Base-by-base conservation (phyloP, 2,113 vertebrate species). In the Puntigrus tetrazona region DNA sequence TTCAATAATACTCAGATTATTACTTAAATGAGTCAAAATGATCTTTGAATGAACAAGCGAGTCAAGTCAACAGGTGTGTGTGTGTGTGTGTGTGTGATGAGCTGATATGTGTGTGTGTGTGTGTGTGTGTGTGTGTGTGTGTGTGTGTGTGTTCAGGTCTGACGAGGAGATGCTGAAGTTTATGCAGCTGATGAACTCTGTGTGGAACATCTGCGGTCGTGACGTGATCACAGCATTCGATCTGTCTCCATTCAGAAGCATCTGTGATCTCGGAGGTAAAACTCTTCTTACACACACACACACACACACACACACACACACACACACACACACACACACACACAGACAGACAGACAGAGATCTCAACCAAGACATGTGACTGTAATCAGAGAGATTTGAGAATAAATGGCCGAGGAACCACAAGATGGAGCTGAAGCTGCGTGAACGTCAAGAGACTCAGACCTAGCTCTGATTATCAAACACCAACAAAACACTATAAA, bases 231-330 rank as follows among this genome's bases (percentile, higher is more conserved):
- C 86, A 0, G 95, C 96, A 52, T 98, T 98, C 50, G 95, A 98
- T 89, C 96, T 97, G 82, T 94, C 95, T 0, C 47, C 89, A 8
- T 99, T 97, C 89, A 94, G 55, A 0, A 65, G 81, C 78, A 90
- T 98, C 81, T 98, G 91, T 22, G 97, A 99, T 88, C 90, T 99
- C 0, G 97, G 97, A 61, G 97, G 97, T 98, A 89, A 88, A 93
- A 92, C 5, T 5, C 59, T 6, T 61, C 11, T 13, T n/a, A n/a
- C n/a, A n/a, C n/a, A n/a, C n/a, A n/a, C n/a, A n/a, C n/a, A n/a
- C n/a, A n/a, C n/a, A n/a, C n/a, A n/a, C n/a, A n/a, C n/a, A n/a
- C n/a, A n/a, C n/a, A n/a, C n/a, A n/a, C n/a, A n/a, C n/a, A n/a
- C n/a, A n/a, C n/a, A n/a, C n/a, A n/a, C n/a, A n/a, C n/a, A n/a